Evolutionary conservation across 2,888 invertebrate species (phyloP), one percentile per base, ranked within the genome.

Genomic region (Polymixis flavicincta): DNA sequence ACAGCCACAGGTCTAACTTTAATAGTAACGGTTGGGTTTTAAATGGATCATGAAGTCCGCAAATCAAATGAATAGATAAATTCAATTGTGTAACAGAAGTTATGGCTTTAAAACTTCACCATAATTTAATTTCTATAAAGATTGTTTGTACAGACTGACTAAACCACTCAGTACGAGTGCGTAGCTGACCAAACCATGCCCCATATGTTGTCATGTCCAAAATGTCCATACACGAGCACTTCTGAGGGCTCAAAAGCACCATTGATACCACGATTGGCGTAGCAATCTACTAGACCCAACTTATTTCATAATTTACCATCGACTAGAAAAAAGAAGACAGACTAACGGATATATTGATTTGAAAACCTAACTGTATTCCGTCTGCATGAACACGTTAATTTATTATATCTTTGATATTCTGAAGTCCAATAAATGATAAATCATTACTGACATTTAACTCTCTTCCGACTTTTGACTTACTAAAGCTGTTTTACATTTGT

Each of bases 351-450:
- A 19, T n/a, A 19, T 25, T 64, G 0, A 0, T n/a, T 19, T 19
- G 22, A 0, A 17, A 66, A 13, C 42, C 32, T 17, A 42, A 17
- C 28, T 70, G 48, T 3, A 1, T 52, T 25, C 22, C 28, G 0
- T 28, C 13, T 71, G 19, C 28, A 70, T 42, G 19, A 8, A 70
- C 28, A 1, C 6, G 17, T 22, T 65, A 69, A n/a, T 37, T 37
- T 37, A 37, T 45, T 45, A 55, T 25, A 72, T n/a, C 17, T 48
- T 55, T 72, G 32, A 32, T 25, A 72, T 50, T 37, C 17, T 25
- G 7, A 42, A 50, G 14, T 25, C 22, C 7, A 22, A 13, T 17
- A 5, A 4, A 52, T 22, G 2, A 32, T 37, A 37, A 22, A 45
- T 32, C 13, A 37, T 48, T 57, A 73, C 3, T 57, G 57, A 37